These are phyloP conservation scores for Limnothrissa miodon DNA, from an alignment of 2,113 vertebrate species.

Conservation along the genomic window DNA sequence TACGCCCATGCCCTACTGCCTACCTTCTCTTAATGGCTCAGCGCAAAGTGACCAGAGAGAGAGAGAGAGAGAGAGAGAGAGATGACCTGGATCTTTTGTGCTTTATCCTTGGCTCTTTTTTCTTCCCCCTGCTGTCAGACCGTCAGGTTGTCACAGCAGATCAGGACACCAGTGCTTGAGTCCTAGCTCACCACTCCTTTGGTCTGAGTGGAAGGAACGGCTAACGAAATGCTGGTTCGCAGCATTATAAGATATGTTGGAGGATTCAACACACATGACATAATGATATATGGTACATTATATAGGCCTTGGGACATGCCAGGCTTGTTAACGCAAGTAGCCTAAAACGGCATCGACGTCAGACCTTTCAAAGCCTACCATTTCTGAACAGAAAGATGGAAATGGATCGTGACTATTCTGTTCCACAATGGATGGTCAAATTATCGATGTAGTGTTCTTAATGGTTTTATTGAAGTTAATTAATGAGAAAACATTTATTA, in stretches of 20 bases:
- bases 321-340: not conserved
- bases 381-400: not conserved
- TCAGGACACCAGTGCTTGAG: conserved; percentile 17
- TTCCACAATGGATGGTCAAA: not conserved
- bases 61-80: not conserved
- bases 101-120: not conserved
- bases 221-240: conserved; percentile 48
- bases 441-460: not conserved
- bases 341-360: not conserved
- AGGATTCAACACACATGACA: conserved; percentile 48
- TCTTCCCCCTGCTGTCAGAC: conserved; percentile 6
- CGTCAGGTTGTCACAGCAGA: conserved; percentile 17
- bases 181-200: conserved; percentile 16
- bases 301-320: not conserved
- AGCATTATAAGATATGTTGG: conserved; percentile 43
- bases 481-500: not conserved
- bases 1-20: not conserved
- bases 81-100: conserved; percentile 18
- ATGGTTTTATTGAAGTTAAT: not conserved
- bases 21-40: not conserved
- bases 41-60: not conserved
- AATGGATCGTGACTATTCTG: not conserved
- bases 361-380: not conserved
- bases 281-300: not conserved
- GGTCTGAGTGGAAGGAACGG: conserved; percentile 30